Conservation (phyloP, 2,888 invertebrate genomes). For the Ametastegia equiseti region DNA sequence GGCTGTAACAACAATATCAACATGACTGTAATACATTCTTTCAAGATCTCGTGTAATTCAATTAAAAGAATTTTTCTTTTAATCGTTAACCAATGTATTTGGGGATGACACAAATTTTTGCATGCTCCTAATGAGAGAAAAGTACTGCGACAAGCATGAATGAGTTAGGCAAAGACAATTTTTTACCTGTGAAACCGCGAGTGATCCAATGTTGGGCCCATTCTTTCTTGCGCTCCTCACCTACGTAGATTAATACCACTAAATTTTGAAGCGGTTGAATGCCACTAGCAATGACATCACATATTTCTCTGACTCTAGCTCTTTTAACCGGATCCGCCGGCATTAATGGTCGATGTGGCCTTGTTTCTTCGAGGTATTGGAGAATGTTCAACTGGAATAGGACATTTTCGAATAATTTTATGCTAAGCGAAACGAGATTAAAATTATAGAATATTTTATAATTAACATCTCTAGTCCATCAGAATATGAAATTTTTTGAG, state of each 20-base stretch:
- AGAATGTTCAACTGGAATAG: slow-evolving; percentile 86
- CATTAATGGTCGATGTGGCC: slow-evolving; percentile 90
- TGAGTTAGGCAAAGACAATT: neutral
- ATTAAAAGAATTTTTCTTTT: too few species aligned
- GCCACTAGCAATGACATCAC: slow-evolving; percentile 94
- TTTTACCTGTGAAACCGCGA: slow-evolving; percentile 85
- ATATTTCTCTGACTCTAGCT: slow-evolving; percentile 95
- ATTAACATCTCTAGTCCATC: too few species aligned
- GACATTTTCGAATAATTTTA: neutral
- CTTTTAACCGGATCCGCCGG: slow-evolving; percentile 93
- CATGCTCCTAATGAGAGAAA: too few species aligned
- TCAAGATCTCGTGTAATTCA: too few species aligned
- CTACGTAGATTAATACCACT: slow-evolving; percentile 90
- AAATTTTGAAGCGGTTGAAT: slow-evolving; percentile 98
- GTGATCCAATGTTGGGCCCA: slow-evolving; percentile 97
- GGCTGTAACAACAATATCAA: slow-evolving; percentile 77
- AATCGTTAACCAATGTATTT: too few species aligned
- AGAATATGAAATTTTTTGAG: too few species aligned
- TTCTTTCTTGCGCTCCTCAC: slow-evolving; percentile 92
- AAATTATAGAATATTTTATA: too few species aligned
- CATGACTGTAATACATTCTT: neutral
- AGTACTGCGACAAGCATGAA: neutral
- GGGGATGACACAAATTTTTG: too few species aligned
- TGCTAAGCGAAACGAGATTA: too few species aligned
- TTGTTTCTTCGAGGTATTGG: slow-evolving; percentile 96